These are phyloP conservation scores for Puma concolor DNA, from an alignment of 2,113 vertebrate genomes.

Conservation along the genomic window DNA sequence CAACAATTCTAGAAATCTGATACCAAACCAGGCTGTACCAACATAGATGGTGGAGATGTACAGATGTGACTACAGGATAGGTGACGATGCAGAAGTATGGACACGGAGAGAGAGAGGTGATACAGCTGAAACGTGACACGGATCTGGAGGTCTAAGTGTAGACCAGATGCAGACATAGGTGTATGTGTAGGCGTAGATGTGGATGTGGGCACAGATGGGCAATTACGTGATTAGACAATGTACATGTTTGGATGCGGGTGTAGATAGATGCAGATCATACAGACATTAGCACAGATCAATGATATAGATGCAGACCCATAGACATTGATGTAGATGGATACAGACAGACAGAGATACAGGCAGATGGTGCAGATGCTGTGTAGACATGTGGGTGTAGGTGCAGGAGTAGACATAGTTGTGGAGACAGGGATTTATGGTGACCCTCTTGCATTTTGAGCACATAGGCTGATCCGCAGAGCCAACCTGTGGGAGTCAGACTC, in stretches of 20 bases:
- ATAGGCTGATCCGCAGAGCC: neutral
- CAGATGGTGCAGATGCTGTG: neutral
- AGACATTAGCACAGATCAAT: fast-evolving
- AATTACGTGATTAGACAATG: fast-evolving
- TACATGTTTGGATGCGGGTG: fast-evolving
- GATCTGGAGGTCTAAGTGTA: neutral
- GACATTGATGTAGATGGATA: neutral
- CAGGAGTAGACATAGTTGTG: neutral
- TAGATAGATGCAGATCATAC: fast-evolving
- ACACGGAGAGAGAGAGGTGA: neutral
- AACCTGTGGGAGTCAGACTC: neutral
- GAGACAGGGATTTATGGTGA: neutral
- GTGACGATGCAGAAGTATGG: fast-evolving
- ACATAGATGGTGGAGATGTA: too few species aligned
- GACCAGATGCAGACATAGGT: neutral
- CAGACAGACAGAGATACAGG: neutral
- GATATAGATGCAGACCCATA: neutral
- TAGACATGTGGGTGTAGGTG: too few species aligned
- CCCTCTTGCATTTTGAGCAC: neutral
- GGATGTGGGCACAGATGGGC: too few species aligned
- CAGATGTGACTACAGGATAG: neutral
- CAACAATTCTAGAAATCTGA: slow-evolving; percentile 64
- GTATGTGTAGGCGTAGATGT: neutral
- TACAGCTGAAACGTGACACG: neutral
- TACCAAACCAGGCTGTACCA: slow-evolving; percentile 44